phyloP scores from a whole-genome alignment of 2,797 vertebrate genomes.

The Xenops minutus region DNA sequence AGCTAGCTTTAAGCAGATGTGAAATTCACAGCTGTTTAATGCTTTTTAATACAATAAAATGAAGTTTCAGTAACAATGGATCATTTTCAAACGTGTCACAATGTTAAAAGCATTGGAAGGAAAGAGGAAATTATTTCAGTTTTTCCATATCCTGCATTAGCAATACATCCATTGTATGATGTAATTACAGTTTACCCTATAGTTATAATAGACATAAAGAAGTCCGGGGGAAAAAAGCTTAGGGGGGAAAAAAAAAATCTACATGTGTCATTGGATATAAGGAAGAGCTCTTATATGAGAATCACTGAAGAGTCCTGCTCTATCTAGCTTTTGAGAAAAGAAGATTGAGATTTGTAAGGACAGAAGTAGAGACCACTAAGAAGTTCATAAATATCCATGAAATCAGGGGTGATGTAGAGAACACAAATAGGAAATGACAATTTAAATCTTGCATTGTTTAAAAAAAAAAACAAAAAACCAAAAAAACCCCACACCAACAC shows the following conservation, averaged over 20 bases:
- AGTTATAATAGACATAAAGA: neutral
- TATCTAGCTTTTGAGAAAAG: neutral
- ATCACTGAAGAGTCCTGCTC: neutral
- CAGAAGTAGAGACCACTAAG: neutral
- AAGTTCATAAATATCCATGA: neutral
- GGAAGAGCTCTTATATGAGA: neutral
- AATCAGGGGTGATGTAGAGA: neutral
- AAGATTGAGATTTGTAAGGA: neutral
- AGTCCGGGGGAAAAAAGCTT: rapidly evolving
- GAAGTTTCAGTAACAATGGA: neutral
- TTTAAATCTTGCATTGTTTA: neutral
- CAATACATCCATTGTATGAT: neutral
- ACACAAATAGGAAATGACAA: neutral
- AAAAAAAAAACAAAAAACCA: neutral
- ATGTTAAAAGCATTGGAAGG: neutral
- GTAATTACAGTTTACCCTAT: neutral
- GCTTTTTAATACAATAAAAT: neutral
- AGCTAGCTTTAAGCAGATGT: neutral
- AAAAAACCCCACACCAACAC: neutral
- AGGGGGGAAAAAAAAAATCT: neutral
- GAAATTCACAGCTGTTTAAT: neutral
- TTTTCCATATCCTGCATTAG: neutral
- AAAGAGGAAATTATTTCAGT: neutral
- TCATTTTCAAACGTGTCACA: neutral
- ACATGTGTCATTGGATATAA: neutral